Conservation (phyloP, 2,888 invertebrate genomes). For the Spilosoma lubricipeda region DNA sequence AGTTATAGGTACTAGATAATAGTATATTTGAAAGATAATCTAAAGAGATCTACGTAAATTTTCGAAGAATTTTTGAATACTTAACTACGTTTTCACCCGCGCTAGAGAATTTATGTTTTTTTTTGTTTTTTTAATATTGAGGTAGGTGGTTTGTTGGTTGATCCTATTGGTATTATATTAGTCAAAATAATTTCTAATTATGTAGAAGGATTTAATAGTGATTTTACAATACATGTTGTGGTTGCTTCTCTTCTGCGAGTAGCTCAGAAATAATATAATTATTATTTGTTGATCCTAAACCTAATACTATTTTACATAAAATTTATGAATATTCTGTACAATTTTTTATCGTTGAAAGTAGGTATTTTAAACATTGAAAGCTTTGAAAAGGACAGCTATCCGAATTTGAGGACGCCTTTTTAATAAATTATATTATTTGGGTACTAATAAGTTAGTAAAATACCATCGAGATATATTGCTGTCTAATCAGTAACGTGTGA, state of each 20-base stretch:
- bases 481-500: not conserved
- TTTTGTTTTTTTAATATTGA: too few species aligned
- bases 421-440: too few species aligned
- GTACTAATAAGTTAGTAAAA: not conserved
- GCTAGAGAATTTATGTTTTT: not conserved
- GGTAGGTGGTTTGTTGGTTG: not conserved
- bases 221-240: not conserved
- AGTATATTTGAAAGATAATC: not conserved
- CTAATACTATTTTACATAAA: too few species aligned
- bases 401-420: too few species aligned
- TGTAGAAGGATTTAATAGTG: not conserved
- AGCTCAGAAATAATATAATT: too few species aligned
- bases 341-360: too few species aligned
- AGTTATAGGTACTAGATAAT: too few species aligned
- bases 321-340: not conserved
- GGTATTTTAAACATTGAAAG: too few species aligned
- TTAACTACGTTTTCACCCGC: not conserved
- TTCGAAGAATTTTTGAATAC: not conserved
- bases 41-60: not conserved
- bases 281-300: too few species aligned
- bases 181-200: not conserved
- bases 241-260: too few species aligned
- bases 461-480: too few species aligned
- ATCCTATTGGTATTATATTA: not conserved
- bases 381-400: too few species aligned